Percentiles rank a stretch among this genome's conserved stretches.
Conservation (phyloP, 2,797 vertebrate species). For the Semaprochilodus insignis region DNA sequence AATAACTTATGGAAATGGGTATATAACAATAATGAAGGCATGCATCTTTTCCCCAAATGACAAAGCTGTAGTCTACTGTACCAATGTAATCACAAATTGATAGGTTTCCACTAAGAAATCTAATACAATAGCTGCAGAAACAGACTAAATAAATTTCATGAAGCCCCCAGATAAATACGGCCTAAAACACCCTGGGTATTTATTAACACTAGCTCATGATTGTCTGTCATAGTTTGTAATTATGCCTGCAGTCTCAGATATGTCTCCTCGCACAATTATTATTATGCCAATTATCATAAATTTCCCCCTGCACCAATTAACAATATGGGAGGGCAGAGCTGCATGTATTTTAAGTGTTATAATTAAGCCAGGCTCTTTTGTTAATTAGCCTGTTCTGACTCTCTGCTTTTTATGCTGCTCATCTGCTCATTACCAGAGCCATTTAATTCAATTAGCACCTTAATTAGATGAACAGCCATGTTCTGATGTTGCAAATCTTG, state of each 20-base stretch:
- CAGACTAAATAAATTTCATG: neutral
- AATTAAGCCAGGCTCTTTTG: slow-evolving; percentile 97
- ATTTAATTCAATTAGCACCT: slow-evolving; percentile 99
- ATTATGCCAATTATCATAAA: slow-evolving; percentile 99
- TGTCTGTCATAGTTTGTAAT: slow-evolving; percentile 85
- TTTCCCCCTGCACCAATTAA: slow-evolving; percentile 95
- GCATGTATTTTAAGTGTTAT: slow-evolving; percentile 97
- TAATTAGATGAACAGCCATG: slow-evolving; percentile 98
- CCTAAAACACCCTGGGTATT: slow-evolving; percentile 63
- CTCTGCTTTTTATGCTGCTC: slow-evolving; percentile 97
- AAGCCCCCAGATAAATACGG: neutral
- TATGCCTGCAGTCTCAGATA: slow-evolving; percentile 77
- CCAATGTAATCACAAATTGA: neutral
- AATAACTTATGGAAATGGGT: slow-evolving; percentile 8
- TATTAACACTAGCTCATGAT: slow-evolving; percentile 81
- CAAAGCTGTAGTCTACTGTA: neutral
- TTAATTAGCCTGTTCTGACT: slow-evolving; percentile 99
- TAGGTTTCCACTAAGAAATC: neutral
- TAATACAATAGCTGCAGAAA: neutral
- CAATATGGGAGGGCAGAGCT: slow-evolving; percentile 86
- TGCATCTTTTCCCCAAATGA: neutral
- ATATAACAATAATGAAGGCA: neutral
- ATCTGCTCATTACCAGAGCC: slow-evolving; percentile 95
- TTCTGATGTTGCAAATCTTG: slow-evolving; percentile 90
- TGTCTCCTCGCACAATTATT: slow-evolving; percentile 80